A percentile compares a stretch with the other conserved stretches of the same genome.
Conservation (phyloP, 2,797 vertebrate species). For the Anabas testudineus region DNA sequence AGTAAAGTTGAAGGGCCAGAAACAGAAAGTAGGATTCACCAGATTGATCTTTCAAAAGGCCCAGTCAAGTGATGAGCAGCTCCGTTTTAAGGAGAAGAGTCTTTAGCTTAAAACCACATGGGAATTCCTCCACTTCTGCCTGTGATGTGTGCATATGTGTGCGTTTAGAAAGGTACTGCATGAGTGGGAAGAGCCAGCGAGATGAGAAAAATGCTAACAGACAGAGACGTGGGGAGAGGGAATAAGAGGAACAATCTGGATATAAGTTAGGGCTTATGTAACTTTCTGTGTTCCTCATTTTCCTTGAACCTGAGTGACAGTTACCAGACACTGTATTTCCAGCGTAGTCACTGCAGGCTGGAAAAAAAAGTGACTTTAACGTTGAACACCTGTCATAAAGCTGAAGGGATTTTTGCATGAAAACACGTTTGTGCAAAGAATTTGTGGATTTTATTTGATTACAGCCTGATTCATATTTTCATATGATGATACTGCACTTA, state of each 20-base stretch:
- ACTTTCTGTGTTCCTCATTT: background rate
- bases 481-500: no score
- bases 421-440: background rate
- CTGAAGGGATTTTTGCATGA: background rate
- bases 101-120: constrained; percentile 8
- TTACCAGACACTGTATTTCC: no score
- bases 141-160: constrained; percentile 2
- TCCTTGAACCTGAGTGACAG: background rate
- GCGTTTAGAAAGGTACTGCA: background rate
- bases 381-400: background rate
- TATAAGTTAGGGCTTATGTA: background rate
- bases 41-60: constrained; percentile 50
- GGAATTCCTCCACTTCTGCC: constrained; percentile 22
- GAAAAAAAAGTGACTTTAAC: no score
- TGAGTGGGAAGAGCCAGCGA: background rate
- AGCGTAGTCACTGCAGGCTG: no score
- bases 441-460: background rate
- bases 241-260: background rate
- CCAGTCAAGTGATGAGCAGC: constrained; percentile 27
- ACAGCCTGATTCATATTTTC: no score
- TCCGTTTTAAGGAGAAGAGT: constrained; percentile 14
- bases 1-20: constrained; percentile 35
- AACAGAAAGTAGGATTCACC: constrained; percentile 42
- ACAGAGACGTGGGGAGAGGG: background rate
- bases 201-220: background rate